A percentile compares a stretch with the other conserved stretches of the same genome.
phyloP scores from a whole-genome alignment of 2,888 invertebrate species.

The Anoplius nigerrimus region DNA sequence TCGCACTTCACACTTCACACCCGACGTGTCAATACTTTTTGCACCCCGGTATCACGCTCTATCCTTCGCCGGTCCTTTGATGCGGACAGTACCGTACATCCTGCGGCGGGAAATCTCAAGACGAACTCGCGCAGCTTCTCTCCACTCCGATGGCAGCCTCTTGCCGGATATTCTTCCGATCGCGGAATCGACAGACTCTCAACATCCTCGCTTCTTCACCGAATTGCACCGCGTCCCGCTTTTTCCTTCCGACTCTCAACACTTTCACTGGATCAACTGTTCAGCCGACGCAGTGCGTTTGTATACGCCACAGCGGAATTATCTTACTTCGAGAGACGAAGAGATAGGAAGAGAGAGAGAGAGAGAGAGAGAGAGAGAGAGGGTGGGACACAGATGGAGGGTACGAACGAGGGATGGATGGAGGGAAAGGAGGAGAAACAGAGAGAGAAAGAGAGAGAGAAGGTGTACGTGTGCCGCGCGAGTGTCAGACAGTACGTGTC shows the following conservation, averaged over 20 bases:
- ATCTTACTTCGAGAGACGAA: not conserved
- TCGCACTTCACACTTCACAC: too few relatives aligned
- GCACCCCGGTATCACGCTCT: not conserved
- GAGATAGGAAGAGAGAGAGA: not conserved
- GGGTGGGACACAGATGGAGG: too few relatives aligned
- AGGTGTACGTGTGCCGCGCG: not conserved
- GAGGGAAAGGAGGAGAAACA: not conserved
- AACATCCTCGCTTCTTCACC: not conserved
- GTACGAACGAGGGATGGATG: not conserved
- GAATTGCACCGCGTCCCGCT: not conserved
- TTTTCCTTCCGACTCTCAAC: not conserved
- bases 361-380: slow-evolving; percentile 9
- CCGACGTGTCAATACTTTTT: too few relatives aligned
- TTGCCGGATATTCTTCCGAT: slow-evolving; percentile 14
- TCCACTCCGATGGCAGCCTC: slow-evolving; percentile 1
- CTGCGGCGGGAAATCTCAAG: slow-evolving; percentile 41
- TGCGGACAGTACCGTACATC: slow-evolving; percentile 29
- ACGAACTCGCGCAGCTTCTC: slow-evolving; percentile 20
- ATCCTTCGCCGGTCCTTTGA: slow-evolving; percentile 40
- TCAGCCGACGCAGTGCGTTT: not conserved
- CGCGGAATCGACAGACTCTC: not conserved
- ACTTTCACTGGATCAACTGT: not conserved
- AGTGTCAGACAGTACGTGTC: slow-evolving; percentile 32
- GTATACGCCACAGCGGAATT: not conserved
- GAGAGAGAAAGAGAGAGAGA: slow-evolving; percentile 7